Evolutionary conservation across 2,113 vertebrate genomes (phyloP).

Genomic region (Oreotragus oreotragus): DNA sequence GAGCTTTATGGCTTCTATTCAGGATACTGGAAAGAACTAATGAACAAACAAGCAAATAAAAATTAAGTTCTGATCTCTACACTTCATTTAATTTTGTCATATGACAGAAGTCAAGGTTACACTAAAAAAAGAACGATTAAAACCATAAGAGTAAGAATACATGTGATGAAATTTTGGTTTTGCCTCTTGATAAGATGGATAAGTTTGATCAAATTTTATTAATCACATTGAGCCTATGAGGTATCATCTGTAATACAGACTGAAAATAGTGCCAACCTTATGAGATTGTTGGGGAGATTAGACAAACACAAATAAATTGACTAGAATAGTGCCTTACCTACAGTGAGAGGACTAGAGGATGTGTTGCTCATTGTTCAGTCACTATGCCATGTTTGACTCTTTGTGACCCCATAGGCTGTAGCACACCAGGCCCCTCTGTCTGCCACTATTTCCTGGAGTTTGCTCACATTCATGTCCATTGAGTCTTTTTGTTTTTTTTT

Average conservation of each 20-base stretch:
- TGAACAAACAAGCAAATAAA: background rate
- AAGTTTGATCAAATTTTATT: background rate
- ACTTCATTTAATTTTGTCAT: background rate
- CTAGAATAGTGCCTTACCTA: background rate
- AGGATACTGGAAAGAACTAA: background rate
- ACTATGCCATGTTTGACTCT: background rate
- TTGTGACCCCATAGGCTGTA: background rate
- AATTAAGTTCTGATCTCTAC: background rate
- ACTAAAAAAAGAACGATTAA: background rate
- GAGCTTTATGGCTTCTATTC: background rate
- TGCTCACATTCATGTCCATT: background rate
- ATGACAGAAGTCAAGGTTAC: background rate
- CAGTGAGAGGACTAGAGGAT: background rate
- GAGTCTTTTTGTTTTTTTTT: too few relatives aligned
- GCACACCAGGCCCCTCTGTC: background rate
- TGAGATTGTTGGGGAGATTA: background rate
- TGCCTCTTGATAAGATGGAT: background rate
- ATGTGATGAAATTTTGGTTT: background rate
- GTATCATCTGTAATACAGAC: background rate
- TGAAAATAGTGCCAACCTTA: background rate
- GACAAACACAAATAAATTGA: background rate
- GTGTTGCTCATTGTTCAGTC: background rate
- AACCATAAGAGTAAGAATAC: background rate
- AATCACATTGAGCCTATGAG: background rate
- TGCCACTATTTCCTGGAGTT: background rate